These are phyloP conservation scores for Sternotherus odoratus DNA, from an alignment of 2,797 vertebrate species.

Conservation along the genomic window DNA sequence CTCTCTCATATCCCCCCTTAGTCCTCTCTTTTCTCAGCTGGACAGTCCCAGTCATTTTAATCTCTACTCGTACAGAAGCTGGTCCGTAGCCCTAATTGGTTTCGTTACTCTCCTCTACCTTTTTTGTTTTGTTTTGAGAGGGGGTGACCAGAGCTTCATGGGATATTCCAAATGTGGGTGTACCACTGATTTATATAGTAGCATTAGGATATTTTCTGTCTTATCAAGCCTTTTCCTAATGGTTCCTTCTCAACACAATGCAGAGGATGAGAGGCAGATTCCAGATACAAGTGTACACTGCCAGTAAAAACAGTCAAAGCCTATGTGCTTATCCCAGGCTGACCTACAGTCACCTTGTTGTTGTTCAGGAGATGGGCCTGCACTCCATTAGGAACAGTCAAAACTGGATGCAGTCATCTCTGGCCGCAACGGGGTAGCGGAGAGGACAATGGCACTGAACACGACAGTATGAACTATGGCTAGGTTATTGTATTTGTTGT, in stretches of 20 bases:
- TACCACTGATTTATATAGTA: neutral
- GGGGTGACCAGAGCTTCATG: neutral
- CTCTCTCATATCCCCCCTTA: neutral
- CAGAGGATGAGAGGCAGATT: fast-evolving
- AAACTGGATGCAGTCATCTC: neutral
- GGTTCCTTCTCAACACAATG: neutral
- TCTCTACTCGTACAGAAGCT: neutral
- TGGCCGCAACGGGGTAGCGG: neutral
- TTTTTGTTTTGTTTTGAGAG: neutral
- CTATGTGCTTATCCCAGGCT: neutral
- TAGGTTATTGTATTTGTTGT: neutral
- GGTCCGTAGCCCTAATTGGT: neutral
- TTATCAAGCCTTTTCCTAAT: neutral
- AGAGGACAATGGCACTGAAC: neutral
- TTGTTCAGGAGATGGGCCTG: neutral
- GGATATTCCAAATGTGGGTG: fast-evolving
- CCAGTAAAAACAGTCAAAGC: neutral
- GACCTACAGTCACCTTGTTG: neutral
- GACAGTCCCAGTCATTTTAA: neutral
- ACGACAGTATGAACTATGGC: neutral
- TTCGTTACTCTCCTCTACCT: neutral
- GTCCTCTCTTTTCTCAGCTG: neutral
- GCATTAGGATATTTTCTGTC: neutral
- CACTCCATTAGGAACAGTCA: neutral
- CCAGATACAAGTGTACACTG: neutral